Evolutionary conservation across 2,797 vertebrate species (phyloP), one percentile per base, ranked within the genome.

Genomic region (Tokudaia tokunoshimensis): DNA sequence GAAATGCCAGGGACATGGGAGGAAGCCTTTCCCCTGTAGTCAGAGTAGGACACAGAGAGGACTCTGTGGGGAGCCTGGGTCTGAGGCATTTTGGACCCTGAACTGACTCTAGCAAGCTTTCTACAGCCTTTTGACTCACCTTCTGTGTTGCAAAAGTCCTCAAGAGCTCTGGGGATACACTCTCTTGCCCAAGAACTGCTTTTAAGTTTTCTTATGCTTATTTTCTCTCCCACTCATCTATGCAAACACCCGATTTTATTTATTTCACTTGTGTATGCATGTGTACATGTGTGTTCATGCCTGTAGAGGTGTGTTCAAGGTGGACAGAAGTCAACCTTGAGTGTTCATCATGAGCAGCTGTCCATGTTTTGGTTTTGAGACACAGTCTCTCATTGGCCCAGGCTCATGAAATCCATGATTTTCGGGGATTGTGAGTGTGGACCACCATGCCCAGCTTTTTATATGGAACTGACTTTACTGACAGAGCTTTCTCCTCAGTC

Each of bases 131-230:
- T 7, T 10, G 44, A 26, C 31, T 41, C 61, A 41, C 8, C 11
- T 5, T 41, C 14, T 3, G 29, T 14, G 41, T 74, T 31, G 2
- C 34, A 55, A 55, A 52, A 20, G 3, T 67, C 29, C 3, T 19
- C 7, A 0, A 1, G 10, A 44, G 37, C 17, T 13, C 7, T 2
- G 34, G 26, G 5, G 1, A 3, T 19, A 2, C 3, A 1, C 7
- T 11, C 24, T 13, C 17, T 1, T 3, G n/a, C 0, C 19, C 9
- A 0, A 15, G 7, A 79, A 1, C 57, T 76, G 29, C 24, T 93
- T 61, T 26, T 37, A 65, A 72, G 15, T 47, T 29, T 81, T 19
- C 57, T 1, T 44, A 94, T 50, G 81, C 31, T 65, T 84, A 12
- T 19, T 65, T 50, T 47, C 82, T 92, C 17, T 85, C 44, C 87